A percentile compares a stretch with the other conserved stretches of the same genome.
Conservation (phyloP, 1,140 invertebrate species). For the Brachionus manjavacas region DNA sequence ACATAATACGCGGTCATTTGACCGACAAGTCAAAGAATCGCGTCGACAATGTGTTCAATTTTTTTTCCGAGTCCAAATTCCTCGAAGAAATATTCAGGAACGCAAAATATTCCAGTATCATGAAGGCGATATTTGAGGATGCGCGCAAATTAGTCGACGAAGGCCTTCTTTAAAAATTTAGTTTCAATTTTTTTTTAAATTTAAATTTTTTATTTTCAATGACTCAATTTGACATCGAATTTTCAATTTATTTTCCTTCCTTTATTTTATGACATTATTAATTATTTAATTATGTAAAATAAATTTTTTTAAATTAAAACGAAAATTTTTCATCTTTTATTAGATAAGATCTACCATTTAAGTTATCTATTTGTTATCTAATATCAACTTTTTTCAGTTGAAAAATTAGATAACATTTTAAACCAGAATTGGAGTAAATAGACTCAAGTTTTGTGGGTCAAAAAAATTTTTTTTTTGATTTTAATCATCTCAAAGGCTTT, state of each 20-base stretch:
- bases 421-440: too few species aligned
- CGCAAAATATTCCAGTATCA: constrained; percentile 63
- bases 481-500: too few species aligned
- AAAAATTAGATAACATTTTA: too few species aligned
- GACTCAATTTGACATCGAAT: constrained; percentile 12
- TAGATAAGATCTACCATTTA: background rate
- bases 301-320: background rate
- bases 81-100: constrained; percentile 72
- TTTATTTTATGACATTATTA: background rate
- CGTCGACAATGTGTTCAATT: constrained; percentile 75
- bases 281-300: background rate
- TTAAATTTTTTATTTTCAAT: constrained; percentile 37
- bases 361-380: background rate
- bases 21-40: constrained; percentile 78
- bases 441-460: too few species aligned
- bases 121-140: constrained; percentile 68
- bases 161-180: constrained; percentile 55
- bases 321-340: background rate
- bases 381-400: background rate
- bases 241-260: constrained; percentile 2
- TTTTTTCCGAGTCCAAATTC: constrained; percentile 70
- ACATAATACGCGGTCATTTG: constrained; percentile 71
- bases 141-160: constrained; percentile 72
- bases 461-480: too few species aligned
- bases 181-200: background rate